A percentile compares a stretch with the other conserved stretches of the same genome.
Evolutionary conservation across 2,113 vertebrate genomes (phyloP).

Genomic region (Brachyistius frenatus): DNA sequence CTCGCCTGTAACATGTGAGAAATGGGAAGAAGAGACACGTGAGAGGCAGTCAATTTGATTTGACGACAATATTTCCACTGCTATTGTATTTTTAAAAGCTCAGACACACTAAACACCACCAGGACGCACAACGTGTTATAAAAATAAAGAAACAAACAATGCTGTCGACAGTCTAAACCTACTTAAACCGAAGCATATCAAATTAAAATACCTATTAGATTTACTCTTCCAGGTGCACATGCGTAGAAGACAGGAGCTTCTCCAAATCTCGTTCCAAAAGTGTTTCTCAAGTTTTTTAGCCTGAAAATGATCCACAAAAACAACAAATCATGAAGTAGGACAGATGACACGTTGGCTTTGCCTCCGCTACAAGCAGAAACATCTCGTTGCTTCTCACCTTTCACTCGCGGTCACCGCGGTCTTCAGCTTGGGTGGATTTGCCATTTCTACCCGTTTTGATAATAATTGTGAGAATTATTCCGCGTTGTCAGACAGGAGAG

Average conservation of each 20-base stretch:
- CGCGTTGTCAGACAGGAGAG: background rate
- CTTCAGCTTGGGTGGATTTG: constrained; percentile 74
- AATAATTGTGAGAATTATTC: background rate
- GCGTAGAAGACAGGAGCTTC: constrained; percentile 91
- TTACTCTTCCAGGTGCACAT: constrained; percentile 95
- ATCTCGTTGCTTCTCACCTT: constrained; percentile 69
- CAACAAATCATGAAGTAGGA: background rate
- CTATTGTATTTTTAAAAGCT: background rate
- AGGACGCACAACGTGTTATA: no score
- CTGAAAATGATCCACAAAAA: constrained; percentile 72
- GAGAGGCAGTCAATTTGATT: background rate
- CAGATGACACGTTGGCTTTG: background rate
- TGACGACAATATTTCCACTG: background rate
- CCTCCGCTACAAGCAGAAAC: background rate
- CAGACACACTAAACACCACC: no score
- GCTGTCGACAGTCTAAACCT: no score
- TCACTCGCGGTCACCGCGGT: constrained; percentile 56
- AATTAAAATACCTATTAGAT: constrained; percentile 92
- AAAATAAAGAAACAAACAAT: no score
- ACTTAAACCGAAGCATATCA: background rate
- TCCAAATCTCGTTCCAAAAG: constrained; percentile 90
- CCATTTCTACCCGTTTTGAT: constrained; percentile 58
- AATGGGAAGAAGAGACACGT: background rate
- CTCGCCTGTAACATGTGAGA: constrained; percentile 85
- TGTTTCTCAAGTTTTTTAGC: constrained; percentile 90